phyloP scores from a whole-genome alignment of 2,888 invertebrate species.

The Caenorhabditis imperialis region DNA sequence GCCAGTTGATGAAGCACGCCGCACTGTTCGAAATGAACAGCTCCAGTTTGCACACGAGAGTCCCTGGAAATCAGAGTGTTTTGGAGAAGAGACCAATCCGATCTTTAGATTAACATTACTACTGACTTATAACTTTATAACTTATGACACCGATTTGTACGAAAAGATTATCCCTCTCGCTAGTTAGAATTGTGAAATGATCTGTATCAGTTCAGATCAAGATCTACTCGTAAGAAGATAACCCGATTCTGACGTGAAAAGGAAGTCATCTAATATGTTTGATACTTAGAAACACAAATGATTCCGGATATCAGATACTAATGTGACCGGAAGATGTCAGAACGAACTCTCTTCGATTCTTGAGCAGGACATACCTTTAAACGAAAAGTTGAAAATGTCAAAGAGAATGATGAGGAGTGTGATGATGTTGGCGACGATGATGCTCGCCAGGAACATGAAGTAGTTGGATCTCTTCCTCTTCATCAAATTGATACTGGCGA shows the following conservation, averaged over 20 bases:
- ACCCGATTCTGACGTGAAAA: no score
- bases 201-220: no score
- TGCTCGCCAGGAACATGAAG: conserved; percentile 67
- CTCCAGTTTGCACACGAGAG: conserved; percentile 69
- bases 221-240: no score
- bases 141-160: no score
- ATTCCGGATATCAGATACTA: neutral
- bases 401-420: conserved; percentile 67
- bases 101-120: no score
- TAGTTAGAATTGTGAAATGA: no score
- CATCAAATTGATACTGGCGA: conserved; percentile 42
- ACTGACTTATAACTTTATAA: no score
- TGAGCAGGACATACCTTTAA: conserved; percentile 52
- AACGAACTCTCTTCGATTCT: conserved; percentile 1
- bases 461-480: conserved; percentile 66
- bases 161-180: no score
- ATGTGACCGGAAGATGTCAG: conserved; percentile 1
- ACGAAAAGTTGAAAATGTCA: conserved; percentile 63
- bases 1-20: conserved; percentile 71
- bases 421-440: conserved; percentile 65
- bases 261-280: no score
- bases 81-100: no score
- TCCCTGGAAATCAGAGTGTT: no score
- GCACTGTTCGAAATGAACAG: conserved; percentile 69
- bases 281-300: no score